phyloP scores from a whole-genome alignment of 2,797 vertebrate genomes.

The Tragelaphus oryx region DNA sequence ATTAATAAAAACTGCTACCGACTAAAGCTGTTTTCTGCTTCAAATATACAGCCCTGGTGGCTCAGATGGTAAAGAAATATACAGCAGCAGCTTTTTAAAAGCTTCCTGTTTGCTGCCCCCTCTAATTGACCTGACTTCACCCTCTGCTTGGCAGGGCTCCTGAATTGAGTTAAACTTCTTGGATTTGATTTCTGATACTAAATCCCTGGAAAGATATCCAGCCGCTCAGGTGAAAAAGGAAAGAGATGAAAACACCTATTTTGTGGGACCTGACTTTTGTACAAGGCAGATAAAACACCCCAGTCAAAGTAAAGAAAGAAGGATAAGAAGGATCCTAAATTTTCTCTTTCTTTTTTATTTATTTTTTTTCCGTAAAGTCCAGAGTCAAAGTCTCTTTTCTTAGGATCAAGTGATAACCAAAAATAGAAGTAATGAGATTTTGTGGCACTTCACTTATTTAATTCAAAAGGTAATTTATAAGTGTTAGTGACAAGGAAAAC shows the following conservation, averaged over 20 bases:
- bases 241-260: background rate
- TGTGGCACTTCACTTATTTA: background rate
- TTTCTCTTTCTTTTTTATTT: background rate
- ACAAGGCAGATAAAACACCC: background rate
- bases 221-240: background rate
- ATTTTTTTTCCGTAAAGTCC: background rate
- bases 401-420: background rate
- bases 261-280: background rate
- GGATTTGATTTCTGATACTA: constrained; percentile 51
- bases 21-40: background rate
- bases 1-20: background rate
- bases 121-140: background rate
- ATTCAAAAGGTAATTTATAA: background rate
- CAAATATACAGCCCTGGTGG: background rate
- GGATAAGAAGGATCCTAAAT: background rate
- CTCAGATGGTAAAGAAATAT: background rate
- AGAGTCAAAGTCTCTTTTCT: background rate
- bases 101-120: background rate
- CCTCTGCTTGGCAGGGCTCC: background rate
- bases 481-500: background rate
- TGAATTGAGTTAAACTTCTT: constrained; percentile 12
- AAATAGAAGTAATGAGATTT: background rate
- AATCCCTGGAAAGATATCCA: constrained; percentile 53
- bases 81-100: background rate
- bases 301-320: background rate